Percentiles rank a stretch among this genome's conserved stretches.
Conservation (phyloP, 2,797 vertebrate genomes). For the Lindbergichthys nudifrons region DNA sequence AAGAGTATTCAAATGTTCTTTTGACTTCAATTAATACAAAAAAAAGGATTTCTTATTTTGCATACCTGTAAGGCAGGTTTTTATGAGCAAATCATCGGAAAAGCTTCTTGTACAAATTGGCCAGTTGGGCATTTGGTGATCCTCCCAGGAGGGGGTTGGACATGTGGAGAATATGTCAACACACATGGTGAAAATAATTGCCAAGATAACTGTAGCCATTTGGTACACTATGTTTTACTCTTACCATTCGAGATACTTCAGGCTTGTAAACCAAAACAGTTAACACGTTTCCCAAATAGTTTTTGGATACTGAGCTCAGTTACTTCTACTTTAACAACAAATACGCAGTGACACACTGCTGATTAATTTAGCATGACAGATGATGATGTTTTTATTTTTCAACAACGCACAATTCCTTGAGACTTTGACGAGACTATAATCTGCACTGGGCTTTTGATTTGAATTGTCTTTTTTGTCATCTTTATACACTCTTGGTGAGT, state of each 20-base stretch:
- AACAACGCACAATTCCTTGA: background rate
- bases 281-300: background rate
- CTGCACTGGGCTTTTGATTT: background rate
- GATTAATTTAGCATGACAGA: background rate
- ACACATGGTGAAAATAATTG: background rate
- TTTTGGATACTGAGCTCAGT: background rate
- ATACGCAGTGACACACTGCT: background rate
- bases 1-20: background rate
- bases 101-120: slow-evolving; percentile 22
- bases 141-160: background rate
- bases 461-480: background rate
- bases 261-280: background rate
- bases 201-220: background rate
- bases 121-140: slow-evolving; percentile 19
- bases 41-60: slow-evolving; percentile 1
- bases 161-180: slow-evolving; percentile 10
- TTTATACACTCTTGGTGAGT: background rate
- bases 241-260: background rate
- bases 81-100: slow-evolving; percentile 5
- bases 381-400: background rate
- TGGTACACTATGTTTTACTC: background rate
- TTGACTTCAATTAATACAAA: background rate
- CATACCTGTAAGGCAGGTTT: slow-evolving; percentile 1
- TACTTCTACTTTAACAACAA: background rate
- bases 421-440: background rate